Evolutionary conservation across 1,140 invertebrate genomes (phyloP).

Genomic region (Eumaeus atala): DNA sequence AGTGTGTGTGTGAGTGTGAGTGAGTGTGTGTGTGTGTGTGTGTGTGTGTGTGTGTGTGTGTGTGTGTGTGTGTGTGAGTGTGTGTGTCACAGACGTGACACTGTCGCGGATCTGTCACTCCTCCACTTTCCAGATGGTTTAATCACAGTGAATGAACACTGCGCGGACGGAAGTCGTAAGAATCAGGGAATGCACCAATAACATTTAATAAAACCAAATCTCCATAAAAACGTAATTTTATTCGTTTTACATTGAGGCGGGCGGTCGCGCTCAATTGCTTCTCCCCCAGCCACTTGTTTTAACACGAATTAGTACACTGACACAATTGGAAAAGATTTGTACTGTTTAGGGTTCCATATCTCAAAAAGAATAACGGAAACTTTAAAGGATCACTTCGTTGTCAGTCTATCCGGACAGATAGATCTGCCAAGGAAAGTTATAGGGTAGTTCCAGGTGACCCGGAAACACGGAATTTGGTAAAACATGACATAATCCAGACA

Average conservation of each 20-base stretch:
- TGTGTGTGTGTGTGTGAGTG: too few relatives aligned
- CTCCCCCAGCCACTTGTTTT: background rate
- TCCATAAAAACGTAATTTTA: constrained; percentile 40
- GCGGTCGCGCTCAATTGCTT: background rate
- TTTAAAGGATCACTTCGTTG: too few relatives aligned
- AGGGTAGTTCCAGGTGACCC: too few relatives aligned
- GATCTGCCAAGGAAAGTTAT: too few relatives aligned
- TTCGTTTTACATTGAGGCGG: constrained; percentile 34
- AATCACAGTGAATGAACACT: background rate
- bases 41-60: too few relatives aligned
- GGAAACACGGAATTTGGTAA: too few relatives aligned
- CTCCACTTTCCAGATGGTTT: background rate
- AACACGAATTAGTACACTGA: constrained; percentile 3
- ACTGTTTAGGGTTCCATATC: background rate
- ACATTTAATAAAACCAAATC: constrained; percentile 21
- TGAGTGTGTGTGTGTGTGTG: too few relatives aligned
- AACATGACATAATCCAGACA: too few relatives aligned
- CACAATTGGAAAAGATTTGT: background rate
- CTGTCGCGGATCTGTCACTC: background rate
- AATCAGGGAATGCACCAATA: background rate
- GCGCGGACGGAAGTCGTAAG: background rate
- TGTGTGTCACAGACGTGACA: too few relatives aligned
- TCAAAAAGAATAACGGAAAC: too few relatives aligned
- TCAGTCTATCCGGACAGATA: too few relatives aligned
- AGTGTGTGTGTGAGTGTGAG: too few relatives aligned